Conservation (phyloP, 2,113 vertebrate genomes). For the Pachycephala philippinensis region DNA sequence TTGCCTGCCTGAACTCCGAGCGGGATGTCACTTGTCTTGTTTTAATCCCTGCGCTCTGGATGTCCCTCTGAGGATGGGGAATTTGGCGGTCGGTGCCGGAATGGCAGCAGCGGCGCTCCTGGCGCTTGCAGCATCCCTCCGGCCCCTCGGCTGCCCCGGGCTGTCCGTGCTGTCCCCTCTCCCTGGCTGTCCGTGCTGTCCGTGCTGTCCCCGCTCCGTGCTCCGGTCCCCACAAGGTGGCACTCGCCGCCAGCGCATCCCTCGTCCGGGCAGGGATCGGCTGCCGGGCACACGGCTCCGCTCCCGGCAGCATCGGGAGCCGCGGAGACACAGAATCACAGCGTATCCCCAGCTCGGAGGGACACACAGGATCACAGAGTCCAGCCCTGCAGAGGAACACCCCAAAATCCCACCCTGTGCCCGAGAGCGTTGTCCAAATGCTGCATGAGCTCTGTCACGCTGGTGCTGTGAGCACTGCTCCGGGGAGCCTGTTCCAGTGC, state of each 20-base stretch:
- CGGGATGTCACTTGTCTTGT: fast-evolving
- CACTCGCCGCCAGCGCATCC: constrained; percentile 50
- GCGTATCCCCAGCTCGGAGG: fast-evolving
- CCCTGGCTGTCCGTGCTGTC: fast-evolving
- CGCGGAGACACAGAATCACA: fast-evolving
- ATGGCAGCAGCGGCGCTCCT: fast-evolving
- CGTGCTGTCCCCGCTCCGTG: not conserved
- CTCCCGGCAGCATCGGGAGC: not conserved
- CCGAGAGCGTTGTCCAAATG: not conserved
- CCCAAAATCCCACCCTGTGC: not conserved
- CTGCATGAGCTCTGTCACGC: not conserved
- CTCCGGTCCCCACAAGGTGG: constrained; percentile 50
- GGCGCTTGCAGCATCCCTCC: not conserved
- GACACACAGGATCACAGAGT: fast-evolving
- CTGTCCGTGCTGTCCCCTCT: too few relatives aligned
- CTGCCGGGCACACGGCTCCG: not conserved
- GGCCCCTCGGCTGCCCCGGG: fast-evolving
- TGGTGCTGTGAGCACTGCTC: not conserved
- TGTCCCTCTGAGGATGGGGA: not conserved
- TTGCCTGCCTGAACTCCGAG: not conserved
- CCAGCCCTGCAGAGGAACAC: not conserved
- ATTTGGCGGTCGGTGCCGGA: fast-evolving
- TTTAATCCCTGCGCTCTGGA: not conserved
- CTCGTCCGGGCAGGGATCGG: fast-evolving
- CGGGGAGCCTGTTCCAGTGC: not conserved